Evolutionary conservation across 2,113 vertebrate genomes (phyloP).

Genomic region (Ictidomys tridecemlineatus): DNA sequence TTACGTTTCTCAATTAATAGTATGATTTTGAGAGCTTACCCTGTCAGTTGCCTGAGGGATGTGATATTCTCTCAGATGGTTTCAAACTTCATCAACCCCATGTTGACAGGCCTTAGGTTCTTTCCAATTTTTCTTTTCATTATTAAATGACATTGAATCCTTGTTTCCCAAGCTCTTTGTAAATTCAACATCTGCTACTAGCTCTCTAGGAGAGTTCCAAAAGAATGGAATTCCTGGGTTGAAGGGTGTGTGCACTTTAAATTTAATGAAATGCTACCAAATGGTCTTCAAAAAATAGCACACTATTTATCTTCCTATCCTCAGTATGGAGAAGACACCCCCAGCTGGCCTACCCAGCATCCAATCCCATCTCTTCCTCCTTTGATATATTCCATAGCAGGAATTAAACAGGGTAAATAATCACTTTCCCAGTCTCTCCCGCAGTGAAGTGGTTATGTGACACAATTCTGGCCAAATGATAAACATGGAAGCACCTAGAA

Average conservation of each 20-base stretch:
- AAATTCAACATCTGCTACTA: not conserved
- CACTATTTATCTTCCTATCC: not conserved
- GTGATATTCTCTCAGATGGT: not conserved
- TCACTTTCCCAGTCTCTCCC: not conserved
- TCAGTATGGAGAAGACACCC: not conserved
- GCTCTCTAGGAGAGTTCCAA: not conserved
- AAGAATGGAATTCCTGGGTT: conserved; percentile 32
- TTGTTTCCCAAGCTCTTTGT: conserved; percentile 30
- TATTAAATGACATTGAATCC: not conserved
- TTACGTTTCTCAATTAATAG: not conserved
- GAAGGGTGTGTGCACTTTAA: not conserved
- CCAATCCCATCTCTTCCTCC: not conserved
- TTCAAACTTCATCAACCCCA: not conserved
- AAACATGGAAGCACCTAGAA: not conserved
- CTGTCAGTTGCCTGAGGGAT: not conserved
- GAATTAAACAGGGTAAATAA: not conserved
- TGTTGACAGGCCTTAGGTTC: not conserved
- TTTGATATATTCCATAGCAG: not conserved
- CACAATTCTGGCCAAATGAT: conserved; percentile 7
- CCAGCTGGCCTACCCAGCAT: not conserved
- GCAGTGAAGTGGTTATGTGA: not conserved
- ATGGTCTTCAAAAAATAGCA: not conserved
- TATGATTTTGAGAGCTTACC: not conserved
- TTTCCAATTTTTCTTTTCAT: not conserved
- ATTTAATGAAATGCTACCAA: not conserved